These are phyloP conservation scores for Chascanopsetta lugubris DNA, from an alignment of 2,113 vertebrate species.

Conservation along the genomic window DNA sequence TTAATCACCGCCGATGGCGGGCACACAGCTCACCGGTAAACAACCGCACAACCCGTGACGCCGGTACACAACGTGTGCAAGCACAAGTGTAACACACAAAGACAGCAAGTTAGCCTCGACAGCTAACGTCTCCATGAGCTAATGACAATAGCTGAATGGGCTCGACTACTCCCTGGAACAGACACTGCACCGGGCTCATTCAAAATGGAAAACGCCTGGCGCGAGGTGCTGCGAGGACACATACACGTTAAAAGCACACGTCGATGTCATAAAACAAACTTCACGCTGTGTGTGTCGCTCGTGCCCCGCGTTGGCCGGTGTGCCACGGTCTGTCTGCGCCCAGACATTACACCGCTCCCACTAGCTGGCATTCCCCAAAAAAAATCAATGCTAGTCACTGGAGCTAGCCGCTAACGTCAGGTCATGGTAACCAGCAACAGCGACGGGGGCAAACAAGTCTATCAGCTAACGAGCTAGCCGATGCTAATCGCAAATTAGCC, in stretches of 20 bases:
- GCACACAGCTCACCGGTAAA: not conserved
- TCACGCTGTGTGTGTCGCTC: not conserved
- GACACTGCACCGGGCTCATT: conserved; percentile 2
- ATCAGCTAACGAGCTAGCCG: conserved; percentile 68
- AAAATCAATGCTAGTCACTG: conserved; percentile 74
- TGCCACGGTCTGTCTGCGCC: conserved; percentile 47
- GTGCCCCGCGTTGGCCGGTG: conserved; percentile 46
- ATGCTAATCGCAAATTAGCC: conserved; percentile 76
- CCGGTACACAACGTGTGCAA: conserved; percentile 31
- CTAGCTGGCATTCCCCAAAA: conserved; percentile 53
- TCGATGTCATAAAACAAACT: not conserved
- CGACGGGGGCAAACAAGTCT: conserved; percentile 60
- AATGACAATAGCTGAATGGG: conserved; percentile 75
- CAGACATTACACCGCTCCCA: conserved; percentile 63
- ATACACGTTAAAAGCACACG: not conserved
- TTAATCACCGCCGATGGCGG: conserved; percentile 4
- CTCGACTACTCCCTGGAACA: conserved; percentile 69
- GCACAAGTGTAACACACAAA: conserved; percentile 70
- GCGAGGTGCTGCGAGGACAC: not conserved
- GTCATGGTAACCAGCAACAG: conserved; percentile 63
- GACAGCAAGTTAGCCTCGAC: conserved; percentile 66
- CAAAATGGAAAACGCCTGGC: conserved; percentile 1
- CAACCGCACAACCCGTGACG: not conserved
- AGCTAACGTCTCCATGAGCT: conserved; percentile 67
- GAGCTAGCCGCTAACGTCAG: conserved; percentile 68